Percentiles rank a stretch among this genome's conserved stretches.
Evolutionary conservation across 2,888 invertebrate species (phyloP).

Genomic region (Tinea pellionella): DNA sequence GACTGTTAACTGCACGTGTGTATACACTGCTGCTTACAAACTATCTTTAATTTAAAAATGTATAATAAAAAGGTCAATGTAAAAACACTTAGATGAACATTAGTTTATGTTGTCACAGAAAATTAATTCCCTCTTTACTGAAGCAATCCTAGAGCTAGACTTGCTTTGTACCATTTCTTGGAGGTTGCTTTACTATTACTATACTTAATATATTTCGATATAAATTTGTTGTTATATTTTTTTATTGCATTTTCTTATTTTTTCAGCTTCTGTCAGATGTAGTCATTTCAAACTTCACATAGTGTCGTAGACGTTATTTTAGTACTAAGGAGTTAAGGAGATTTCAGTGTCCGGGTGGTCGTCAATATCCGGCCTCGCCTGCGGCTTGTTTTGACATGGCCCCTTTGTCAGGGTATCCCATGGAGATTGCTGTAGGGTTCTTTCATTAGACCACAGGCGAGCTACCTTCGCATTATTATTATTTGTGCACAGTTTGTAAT

Average conservation of each 20-base stretch:
- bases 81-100: neutral
- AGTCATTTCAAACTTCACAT: neutral
- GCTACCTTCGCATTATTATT: neutral
- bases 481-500: neutral
- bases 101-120: neutral
- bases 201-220: too few relatives aligned
- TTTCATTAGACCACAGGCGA: neutral
- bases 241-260: neutral
- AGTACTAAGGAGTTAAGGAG: neutral
- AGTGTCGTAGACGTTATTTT: neutral
- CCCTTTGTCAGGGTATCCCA: slow-evolving; percentile 19
- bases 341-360: slow-evolving; percentile 15
- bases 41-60: neutral
- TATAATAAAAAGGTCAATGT: neutral
- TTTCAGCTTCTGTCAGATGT: neutral
- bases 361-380: slow-evolving; percentile 23
- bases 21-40: neutral
- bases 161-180: neutral
- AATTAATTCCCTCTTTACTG: neutral
- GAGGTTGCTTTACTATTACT: too few relatives aligned
- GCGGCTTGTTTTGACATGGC: slow-evolving; percentile 22
- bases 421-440: neutral
- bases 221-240: too few relatives aligned
- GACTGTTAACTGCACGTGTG: neutral
- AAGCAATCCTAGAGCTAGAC: neutral